Evolutionary conservation across 2,888 invertebrate species (phyloP), one percentile per base, ranked within the genome.

Genomic region (Macroteleia sp.): DNA sequence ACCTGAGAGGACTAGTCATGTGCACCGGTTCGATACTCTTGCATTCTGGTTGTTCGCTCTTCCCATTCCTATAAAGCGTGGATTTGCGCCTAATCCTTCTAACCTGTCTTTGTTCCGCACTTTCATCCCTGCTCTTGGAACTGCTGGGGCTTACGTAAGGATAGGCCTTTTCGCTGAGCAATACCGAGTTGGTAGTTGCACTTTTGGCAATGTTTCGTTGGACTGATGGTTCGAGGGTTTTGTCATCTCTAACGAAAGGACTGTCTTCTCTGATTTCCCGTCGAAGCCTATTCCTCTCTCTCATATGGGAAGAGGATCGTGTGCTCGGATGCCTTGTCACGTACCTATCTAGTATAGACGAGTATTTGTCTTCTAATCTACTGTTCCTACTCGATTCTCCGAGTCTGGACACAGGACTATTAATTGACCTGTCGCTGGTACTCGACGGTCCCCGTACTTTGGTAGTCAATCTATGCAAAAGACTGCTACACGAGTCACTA

Each of bases 401-500:
- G 14, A 14, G 16, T 9, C 17, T 16, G 39, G 8, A 17, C 17
- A 36, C 3, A 14, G 42, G 30, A 30, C 16, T 48, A 39, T 16
- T 16, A 28, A 19, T 32, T 34, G 61, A 10, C 34, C 46, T n/a
- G 9, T 73, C 67, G 57, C n/a, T 22, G 3, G 66, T 88, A 6
- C 92, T 95, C 54, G 96, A 96, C 36, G 96, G 96, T 50, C 96
- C 96, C 77, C 97, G 94, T 48, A 94, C 94, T 80, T 95, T 94
- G 30, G 95, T 95, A 6, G 94, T 93, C 86, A 97, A 93, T 82
- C 96, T 94, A 90, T 96, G 96, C 86, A 97, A 93, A 82, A 97
- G 93, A 92, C 94, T 97, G 87, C 96, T 96, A 92, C 96, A 97
- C 84, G 97, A 96, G 90, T 97, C 97, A 83, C 95, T 95, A 84